These are phyloP conservation scores for Smutsia temminckii DNA, from an alignment of 2,797 vertebrate species.

Conservation along the genomic window DNA sequence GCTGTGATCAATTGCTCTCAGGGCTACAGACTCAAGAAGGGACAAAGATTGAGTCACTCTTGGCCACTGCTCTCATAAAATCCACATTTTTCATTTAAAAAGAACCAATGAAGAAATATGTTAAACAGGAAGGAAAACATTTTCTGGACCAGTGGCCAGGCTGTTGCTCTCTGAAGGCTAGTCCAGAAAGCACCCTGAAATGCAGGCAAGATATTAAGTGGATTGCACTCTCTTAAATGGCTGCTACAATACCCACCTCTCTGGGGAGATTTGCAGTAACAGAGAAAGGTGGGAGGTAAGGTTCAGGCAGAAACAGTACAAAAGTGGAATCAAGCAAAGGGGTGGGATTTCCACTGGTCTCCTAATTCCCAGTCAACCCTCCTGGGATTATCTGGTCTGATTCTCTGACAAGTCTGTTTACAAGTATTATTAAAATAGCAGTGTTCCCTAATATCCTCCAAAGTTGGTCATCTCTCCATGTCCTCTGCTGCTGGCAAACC, in stretches of 20 bases:
- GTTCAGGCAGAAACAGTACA: not conserved
- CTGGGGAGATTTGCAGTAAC: slow-evolving; percentile 27
- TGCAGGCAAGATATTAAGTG: not conserved
- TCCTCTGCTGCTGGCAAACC: not conserved
- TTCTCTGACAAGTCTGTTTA: not conserved
- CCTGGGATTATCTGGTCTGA: not conserved
- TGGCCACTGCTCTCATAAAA: not conserved
- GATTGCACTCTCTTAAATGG: not conserved
- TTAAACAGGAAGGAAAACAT: slow-evolving; percentile 5
- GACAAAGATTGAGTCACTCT: not conserved
- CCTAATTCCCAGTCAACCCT: not conserved
- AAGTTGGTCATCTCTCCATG: not conserved
- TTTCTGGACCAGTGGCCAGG: not conserved
- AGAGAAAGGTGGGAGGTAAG: not conserved
- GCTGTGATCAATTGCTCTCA: not conserved
- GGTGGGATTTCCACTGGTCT: not conserved
- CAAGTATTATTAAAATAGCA: not conserved
- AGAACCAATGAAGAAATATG: not conserved
- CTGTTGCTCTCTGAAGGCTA: not conserved
- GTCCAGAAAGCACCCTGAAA: not conserved
- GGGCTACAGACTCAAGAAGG: not conserved
- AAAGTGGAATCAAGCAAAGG: not conserved
- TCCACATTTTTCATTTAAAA: not conserved
- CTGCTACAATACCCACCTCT: not conserved
- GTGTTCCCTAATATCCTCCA: not conserved